These are phyloP conservation scores for Phrynosoma blainvillii DNA, from an alignment of 2,113 vertebrate species.

Conservation along the genomic window DNA sequence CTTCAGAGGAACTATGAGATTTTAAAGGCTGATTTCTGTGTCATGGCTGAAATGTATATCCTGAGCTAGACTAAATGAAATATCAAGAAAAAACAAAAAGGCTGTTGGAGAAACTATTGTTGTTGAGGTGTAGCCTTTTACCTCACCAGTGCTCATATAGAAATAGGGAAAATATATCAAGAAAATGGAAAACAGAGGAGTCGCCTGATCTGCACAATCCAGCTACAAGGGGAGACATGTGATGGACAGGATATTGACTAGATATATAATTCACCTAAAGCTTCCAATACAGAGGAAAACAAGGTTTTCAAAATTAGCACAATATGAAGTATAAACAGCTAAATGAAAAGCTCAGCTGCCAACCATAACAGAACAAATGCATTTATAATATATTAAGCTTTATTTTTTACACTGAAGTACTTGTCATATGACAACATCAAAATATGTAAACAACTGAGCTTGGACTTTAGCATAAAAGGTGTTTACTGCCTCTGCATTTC, in stretches of 20 bases:
- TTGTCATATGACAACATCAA: not conserved
- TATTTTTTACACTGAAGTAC: not conserved
- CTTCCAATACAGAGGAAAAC: not conserved
- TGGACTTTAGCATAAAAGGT: not conserved
- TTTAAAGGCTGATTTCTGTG: not conserved
- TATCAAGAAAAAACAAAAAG: not conserved
- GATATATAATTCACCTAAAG: not conserved
- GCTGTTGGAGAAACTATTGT: not conserved
- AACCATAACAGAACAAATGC: not conserved
- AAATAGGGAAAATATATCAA: not conserved
- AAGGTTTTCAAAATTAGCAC: not conserved
- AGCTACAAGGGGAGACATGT: not conserved
- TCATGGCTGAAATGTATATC: fast-evolving
- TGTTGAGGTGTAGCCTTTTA: not conserved
- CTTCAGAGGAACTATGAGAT: fast-evolving
- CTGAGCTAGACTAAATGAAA: slow-evolving; percentile 11
- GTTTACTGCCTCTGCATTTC: no score
- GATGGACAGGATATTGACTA: not conserved
- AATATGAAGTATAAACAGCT: not conserved
- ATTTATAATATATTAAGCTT: fast-evolving
- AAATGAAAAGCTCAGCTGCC: not conserved
- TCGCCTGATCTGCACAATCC: not conserved
- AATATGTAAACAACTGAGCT: not conserved
- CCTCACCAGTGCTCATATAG: not conserved
- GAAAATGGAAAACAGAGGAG: slow-evolving; percentile 1